phyloP scores from a whole-genome alignment of 2,888 invertebrate species.

The Xylota sylvarum region DNA sequence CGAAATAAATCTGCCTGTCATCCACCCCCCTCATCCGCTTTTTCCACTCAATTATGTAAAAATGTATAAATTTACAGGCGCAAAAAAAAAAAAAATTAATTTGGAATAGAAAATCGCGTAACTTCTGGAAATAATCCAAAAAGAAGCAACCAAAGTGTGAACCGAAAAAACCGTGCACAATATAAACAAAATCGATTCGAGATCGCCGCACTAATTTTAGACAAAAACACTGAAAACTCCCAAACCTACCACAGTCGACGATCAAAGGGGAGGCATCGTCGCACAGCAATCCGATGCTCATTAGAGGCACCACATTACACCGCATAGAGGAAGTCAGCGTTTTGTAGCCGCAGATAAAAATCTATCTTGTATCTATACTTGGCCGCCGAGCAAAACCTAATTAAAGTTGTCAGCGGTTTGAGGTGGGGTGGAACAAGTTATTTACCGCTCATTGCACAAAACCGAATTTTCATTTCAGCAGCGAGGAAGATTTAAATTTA shows the following conservation, averaged over 20 bases:
- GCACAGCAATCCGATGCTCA: constrained; percentile 27
- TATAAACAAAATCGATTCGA: constrained; percentile 34
- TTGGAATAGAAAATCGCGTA: constrained; percentile 47
- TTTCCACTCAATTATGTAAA: constrained; percentile 49
- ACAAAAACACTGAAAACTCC: constrained; percentile 15
- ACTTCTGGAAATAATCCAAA: constrained; percentile 73
- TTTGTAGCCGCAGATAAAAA: neutral
- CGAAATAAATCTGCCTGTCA: constrained; percentile 47
- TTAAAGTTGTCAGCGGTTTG: constrained; percentile 15
- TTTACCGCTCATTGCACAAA: constrained; percentile 16
- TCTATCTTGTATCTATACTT: constrained; percentile 32
- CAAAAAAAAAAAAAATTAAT: constrained; percentile 19
- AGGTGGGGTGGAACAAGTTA: neutral
- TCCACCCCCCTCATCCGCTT: neutral
- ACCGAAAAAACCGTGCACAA: constrained; percentile 18
- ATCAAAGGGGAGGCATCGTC: neutral
- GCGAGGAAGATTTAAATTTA: constrained; percentile 7
- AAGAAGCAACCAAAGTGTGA: neutral
- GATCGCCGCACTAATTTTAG: constrained; percentile 48
- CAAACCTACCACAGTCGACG: neutral
- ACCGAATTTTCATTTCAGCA: constrained; percentile 24
- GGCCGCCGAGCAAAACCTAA: constrained; percentile 21
- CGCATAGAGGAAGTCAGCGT: neutral
- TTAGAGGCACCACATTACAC: constrained; percentile 18
- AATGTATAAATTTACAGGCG: constrained; percentile 44